phyloP scores from a whole-genome alignment of 1,140 invertebrate species.

The Lamellibrachia luymesi region DNA sequence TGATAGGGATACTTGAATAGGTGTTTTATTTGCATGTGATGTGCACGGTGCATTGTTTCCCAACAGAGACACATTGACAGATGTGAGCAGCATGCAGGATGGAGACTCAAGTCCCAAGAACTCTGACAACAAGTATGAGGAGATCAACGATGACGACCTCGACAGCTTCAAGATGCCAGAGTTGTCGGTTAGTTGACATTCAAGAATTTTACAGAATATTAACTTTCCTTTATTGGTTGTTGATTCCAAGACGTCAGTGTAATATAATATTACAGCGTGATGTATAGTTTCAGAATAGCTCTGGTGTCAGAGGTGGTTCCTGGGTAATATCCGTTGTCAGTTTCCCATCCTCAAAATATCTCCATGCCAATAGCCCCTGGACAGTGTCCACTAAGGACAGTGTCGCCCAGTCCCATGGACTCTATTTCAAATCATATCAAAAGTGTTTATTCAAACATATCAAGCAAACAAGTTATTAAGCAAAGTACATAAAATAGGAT shows the following conservation, averaged over 20 bases:
- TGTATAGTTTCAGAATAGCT: no score
- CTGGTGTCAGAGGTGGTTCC: no score
- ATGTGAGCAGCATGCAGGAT: constrained; percentile 26
- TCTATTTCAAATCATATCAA: no score
- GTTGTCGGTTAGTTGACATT: constrained; percentile 36
- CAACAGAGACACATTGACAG: constrained; percentile 29
- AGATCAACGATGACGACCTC: constrained; percentile 15
- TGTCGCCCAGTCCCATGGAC: no score
- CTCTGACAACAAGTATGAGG: constrained; percentile 11
- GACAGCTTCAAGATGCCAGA: constrained; percentile 53
- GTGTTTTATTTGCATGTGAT: background rate
- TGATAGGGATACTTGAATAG: no score
- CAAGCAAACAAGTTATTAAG: no score
- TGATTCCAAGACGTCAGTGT: background rate
- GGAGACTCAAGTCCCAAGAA: background rate
- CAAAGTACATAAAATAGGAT: no score
- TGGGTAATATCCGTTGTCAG: background rate
- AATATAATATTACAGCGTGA: background rate
- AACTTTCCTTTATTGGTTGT: no score
- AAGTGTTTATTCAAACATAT: no score
- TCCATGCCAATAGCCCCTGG: background rate
- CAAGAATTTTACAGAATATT: background rate
- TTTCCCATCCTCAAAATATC: background rate
- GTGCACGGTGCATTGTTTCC: background rate
- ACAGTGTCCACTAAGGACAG: no score